Conservation (phyloP, 92 coral and sea anemone genomes). For the Pocillopora meandrina region DNA sequence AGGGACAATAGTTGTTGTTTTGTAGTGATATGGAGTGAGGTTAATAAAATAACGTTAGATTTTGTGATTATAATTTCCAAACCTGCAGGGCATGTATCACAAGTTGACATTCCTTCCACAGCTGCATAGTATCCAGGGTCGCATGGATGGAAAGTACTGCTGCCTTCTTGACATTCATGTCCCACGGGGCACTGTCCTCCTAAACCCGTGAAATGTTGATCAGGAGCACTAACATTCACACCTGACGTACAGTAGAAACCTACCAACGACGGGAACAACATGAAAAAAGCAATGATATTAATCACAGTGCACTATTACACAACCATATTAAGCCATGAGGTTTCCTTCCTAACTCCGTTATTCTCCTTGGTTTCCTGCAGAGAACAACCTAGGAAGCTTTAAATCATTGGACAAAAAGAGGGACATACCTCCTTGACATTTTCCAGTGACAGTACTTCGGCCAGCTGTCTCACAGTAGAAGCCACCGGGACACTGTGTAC, state of each 20-base stretch:
- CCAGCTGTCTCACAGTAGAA: slow-evolving; percentile 87
- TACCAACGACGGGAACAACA: background rate
- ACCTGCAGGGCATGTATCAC: slow-evolving; percentile 88
- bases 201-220: slow-evolving; percentile 60
- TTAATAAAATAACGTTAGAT: too few species aligned
- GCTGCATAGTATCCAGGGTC: slow-evolving; percentile 83
- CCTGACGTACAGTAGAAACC: slow-evolving; percentile 95
- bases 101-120: slow-evolving; percentile 77
- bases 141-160: slow-evolving; percentile 77
- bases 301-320: background rate
- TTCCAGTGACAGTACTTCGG: slow-evolving; percentile 76
- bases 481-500: slow-evolving; percentile 91
- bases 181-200: slow-evolving; percentile 91
- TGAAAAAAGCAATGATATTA: background rate
- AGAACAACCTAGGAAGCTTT: background rate
- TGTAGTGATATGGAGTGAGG: too few species aligned
- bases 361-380: background rate
- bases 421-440: slow-evolving; percentile 79
- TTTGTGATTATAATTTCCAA: background rate
- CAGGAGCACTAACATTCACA: slow-evolving; percentile 84
- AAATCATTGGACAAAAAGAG: background rate
- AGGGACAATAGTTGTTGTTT: too few species aligned
- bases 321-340: background rate
- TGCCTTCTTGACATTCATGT: slow-evolving; percentile 90
- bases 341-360: too few species aligned